Base-by-base conservation (phyloP, 2,797 vertebrate species). In the Scolopax rusticola region DNA sequence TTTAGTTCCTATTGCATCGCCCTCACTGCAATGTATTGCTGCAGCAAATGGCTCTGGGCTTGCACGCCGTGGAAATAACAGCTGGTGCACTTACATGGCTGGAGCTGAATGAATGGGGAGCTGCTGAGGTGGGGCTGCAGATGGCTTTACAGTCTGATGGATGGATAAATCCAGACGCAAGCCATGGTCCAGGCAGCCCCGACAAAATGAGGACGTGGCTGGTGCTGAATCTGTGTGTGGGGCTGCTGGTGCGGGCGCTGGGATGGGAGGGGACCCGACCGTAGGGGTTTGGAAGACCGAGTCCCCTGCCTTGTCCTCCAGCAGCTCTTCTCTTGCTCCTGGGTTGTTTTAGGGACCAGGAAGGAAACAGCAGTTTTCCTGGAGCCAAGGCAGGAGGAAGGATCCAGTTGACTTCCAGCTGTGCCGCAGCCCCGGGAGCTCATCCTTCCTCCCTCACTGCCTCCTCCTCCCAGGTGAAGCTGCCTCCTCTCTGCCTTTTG, bases 301-400 rank as follows among this genome's bases (percentile, higher is more conserved):
- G 15, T 48, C 32, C 41, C n/a, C 45, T 74, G 51, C 24, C 25
- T 18, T 23, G 63, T 65, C 60, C 73, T 85, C 33, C 12, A 70
- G 90, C 81, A 88, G 61, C 59, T 95, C 33, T n/a, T 76, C 36
- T 89, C 76, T 41, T 0, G 0, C 67, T 90, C 73, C 89, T 84
- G 18, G 51, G 82, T 27, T 75, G 32, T 82, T 77, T 67, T 43
- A 70, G 91, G 85, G 77, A 79, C 70, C 51, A 77, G 89, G 90
- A 93, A 95, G 91, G 96, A 95, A 90, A 86, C 65, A n/a, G 74
- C 60, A 77, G 10, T 94, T 92, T 92, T 88, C 70, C 85, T 83
- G 50, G 20, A 80, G 67, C 40, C 0, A 3, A 43, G 59, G 23
- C 3, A 21, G 53, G 70, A 80, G 93, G 53, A 73, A 68, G 45